These are phyloP conservation scores for Sarcoramphus papa DNA, from an alignment of 2,797 vertebrate genomes.

Conservation along the genomic window DNA sequence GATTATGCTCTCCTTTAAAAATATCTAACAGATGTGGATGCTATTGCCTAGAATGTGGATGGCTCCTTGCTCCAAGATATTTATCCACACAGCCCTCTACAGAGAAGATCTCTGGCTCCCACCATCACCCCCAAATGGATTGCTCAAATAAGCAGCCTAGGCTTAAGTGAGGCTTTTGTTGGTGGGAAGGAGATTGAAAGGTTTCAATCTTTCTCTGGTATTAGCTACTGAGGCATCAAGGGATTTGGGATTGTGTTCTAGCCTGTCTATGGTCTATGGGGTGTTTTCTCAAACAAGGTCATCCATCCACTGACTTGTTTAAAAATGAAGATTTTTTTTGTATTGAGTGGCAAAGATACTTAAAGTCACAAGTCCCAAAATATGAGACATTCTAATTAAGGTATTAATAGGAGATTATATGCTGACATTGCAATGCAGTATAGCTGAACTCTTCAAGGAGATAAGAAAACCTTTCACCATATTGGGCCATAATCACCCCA, in stretches of 20 bases:
- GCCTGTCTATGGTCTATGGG: neutral
- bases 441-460: neutral
- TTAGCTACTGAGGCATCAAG: neutral
- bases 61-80: neutral
- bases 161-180: neutral
- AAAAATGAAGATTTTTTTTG: neutral
- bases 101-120: neutral
- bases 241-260: neutral
- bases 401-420: neutral
- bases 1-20: neutral
- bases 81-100: neutral
- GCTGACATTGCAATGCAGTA: neutral
- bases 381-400: neutral
- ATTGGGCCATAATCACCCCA: neutral
- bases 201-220: neutral
- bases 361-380: neutral
- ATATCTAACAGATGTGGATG: neutral
- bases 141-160: neutral
- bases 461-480: neutral
- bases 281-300: neutral
- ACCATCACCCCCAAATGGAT: accelerated
- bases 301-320: neutral
- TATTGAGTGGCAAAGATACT: neutral
- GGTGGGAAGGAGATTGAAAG: neutral
- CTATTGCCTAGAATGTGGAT: neutral